Evolutionary conservation across 2,797 vertebrate species (phyloP).

Genomic region (Crocodylus rhombifer): DNA sequence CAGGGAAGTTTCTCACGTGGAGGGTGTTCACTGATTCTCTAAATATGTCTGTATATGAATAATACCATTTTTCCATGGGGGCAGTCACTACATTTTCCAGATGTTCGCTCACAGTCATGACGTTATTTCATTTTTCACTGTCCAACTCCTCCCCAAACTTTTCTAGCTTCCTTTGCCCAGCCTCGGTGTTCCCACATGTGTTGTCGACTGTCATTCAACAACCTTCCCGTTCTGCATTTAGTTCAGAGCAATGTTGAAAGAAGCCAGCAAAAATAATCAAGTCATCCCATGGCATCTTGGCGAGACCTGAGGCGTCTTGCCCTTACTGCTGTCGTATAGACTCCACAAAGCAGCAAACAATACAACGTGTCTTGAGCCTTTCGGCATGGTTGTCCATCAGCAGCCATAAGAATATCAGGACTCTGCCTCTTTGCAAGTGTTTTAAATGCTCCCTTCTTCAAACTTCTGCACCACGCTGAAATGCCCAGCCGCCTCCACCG

Average conservation of each 20-base stretch:
- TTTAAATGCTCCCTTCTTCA: not conserved
- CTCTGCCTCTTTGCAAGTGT: not conserved
- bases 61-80: not conserved
- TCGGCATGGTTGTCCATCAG: not conserved
- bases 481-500: not conserved
- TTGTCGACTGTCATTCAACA: not conserved
- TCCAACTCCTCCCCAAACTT: not conserved
- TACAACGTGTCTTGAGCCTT: not conserved
- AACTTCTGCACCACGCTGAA: not conserved
- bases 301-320: not conserved
- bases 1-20: not conserved
- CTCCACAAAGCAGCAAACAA: not conserved
- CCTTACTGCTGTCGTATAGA: not conserved
- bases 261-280: not conserved
- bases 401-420: not conserved
- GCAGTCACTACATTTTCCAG: not conserved
- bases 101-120: not conserved
- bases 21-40: not conserved
- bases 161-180: not conserved
- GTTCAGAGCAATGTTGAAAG: not conserved
- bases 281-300: fast-evolving
- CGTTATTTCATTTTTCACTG: not conserved
- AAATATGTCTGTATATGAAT: fast-evolving
- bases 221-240: not conserved
- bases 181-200: not conserved